These are phyloP conservation scores for Bagarius yarrelli DNA, from an alignment of 2,113 vertebrate genomes.

Conservation along the genomic window DNA sequence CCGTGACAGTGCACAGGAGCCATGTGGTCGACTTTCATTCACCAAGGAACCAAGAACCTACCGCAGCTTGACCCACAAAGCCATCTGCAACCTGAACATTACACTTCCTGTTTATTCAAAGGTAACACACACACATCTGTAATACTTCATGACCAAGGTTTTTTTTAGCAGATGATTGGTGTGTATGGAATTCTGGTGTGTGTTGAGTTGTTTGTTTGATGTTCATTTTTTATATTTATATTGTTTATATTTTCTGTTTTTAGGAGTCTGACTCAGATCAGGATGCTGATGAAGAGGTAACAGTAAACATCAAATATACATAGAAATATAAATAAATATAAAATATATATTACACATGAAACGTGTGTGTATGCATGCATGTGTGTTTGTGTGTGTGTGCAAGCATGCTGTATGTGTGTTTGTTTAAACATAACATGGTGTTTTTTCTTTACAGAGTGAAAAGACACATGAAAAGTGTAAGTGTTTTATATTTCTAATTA, in stretches of 20 bases:
- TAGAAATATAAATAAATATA: no score
- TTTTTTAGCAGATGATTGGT: neutral
- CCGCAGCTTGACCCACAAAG: slow-evolving; percentile 89
- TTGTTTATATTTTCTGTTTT: slow-evolving; percentile 28
- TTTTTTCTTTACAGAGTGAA: slow-evolving; percentile 82
- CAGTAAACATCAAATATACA: neutral
- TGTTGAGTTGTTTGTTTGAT: no score
- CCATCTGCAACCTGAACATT: slow-evolving; percentile 98
- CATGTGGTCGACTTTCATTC: slow-evolving; percentile 94
- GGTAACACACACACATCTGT: slow-evolving; percentile 49
- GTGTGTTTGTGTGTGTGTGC: neutral
- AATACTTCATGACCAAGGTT: neutral
- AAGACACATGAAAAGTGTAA: slow-evolving; percentile 97
- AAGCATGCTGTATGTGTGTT: neutral
- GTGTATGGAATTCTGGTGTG: no score
- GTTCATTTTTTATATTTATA: neutral
- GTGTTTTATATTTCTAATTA: slow-evolving; percentile 42
- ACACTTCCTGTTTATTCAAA: slow-evolving; percentile 79
- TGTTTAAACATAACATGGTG: neutral
- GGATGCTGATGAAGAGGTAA: slow-evolving; percentile 96
- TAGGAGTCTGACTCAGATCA: slow-evolving; percentile 97
- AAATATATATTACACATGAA: neutral
- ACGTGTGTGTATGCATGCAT: neutral
- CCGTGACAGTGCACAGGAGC: slow-evolving; percentile 91
- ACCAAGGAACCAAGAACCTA: slow-evolving; percentile 96